These are phyloP conservation scores for Pachyramphus minor DNA, from an alignment of 2,113 vertebrate genomes.

Conservation along the genomic window DNA sequence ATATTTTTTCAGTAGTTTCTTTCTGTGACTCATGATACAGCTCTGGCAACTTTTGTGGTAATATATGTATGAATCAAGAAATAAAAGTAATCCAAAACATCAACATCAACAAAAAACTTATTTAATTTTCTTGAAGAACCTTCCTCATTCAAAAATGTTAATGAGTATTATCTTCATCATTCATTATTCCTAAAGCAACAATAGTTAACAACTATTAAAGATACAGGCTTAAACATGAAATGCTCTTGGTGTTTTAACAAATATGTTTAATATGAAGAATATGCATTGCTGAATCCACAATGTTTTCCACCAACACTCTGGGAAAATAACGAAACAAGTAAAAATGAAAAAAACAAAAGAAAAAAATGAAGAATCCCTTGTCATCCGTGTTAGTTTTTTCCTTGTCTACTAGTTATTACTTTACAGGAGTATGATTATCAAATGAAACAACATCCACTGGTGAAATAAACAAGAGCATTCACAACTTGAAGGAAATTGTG, in stretches of 20 bases:
- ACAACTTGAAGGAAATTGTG: not conserved
- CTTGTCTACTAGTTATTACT: not conserved
- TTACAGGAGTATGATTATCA: not conserved
- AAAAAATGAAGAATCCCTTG: fast-evolving
- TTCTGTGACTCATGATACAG: not conserved
- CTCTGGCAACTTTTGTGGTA: not conserved
- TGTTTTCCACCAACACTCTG: not conserved
- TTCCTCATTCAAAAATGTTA: not conserved
- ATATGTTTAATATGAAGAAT: not conserved
- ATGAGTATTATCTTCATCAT: not conserved
- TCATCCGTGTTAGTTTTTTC: not conserved
- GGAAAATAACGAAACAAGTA: not conserved
- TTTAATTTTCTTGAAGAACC: not conserved
- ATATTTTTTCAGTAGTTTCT: not conserved
- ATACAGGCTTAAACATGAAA: not conserved
- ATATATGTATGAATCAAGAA: not conserved
- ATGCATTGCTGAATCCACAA: not conserved
- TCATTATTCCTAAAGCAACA: not conserved
- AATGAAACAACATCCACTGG: not conserved
- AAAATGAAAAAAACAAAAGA: not conserved
- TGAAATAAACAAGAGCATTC: not conserved
- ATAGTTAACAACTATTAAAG: not conserved
- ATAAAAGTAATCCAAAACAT: not conserved
- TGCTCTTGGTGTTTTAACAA: not conserved
- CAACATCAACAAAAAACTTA: not conserved